Percentiles rank a stretch among this genome's conserved stretches.
Evolutionary conservation across 2,797 vertebrate genomes (phyloP).

Genomic region (Hippoglossus hippoglossus): DNA sequence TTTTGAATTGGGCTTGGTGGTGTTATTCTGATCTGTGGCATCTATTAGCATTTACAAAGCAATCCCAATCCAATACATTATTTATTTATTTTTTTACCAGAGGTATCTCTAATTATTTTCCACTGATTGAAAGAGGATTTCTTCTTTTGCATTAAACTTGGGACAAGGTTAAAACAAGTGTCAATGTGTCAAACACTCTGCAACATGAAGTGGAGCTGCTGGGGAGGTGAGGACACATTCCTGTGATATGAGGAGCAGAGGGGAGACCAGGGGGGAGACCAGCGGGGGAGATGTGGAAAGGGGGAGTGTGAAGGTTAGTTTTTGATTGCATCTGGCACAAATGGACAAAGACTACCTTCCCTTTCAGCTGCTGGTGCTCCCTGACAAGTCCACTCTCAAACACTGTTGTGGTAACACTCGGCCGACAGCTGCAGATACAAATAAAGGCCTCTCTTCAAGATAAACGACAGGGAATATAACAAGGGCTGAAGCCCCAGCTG

Average conservation of each 20-base stretch:
- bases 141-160: not conserved
- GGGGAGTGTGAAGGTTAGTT: slow-evolving; percentile 43
- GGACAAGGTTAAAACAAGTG: slow-evolving; percentile 19
- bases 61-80: slow-evolving; percentile 13
- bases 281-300: not conserved
- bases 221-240: slow-evolving; percentile 39
- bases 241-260: slow-evolving; percentile 31
- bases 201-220: slow-evolving; percentile 27
- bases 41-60: slow-evolving; percentile 47
- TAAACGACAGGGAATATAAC: slow-evolving; percentile 68
- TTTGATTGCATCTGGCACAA: slow-evolving; percentile 72
- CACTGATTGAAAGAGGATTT: slow-evolving; percentile 13
- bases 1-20: slow-evolving; percentile 43
- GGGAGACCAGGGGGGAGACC: slow-evolving; percentile 5
- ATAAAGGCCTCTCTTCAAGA: slow-evolving; percentile 71
- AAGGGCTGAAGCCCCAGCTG: slow-evolving; percentile 65
- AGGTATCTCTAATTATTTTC: not conserved
- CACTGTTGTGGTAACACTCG: slow-evolving; percentile 68
- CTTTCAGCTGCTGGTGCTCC: slow-evolving; percentile 59
- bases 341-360: slow-evolving; percentile 67
- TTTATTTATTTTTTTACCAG: not conserved
- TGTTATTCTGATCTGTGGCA: slow-evolving; percentile 43
- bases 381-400: slow-evolving; percentile 70
- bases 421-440: slow-evolving; percentile 75
- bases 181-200: slow-evolving; percentile 19